Evolutionary conservation across 2,113 vertebrate genomes (phyloP), one percentile per base, ranked within the genome.

Genomic region (Alexandromys fortis): DNA sequence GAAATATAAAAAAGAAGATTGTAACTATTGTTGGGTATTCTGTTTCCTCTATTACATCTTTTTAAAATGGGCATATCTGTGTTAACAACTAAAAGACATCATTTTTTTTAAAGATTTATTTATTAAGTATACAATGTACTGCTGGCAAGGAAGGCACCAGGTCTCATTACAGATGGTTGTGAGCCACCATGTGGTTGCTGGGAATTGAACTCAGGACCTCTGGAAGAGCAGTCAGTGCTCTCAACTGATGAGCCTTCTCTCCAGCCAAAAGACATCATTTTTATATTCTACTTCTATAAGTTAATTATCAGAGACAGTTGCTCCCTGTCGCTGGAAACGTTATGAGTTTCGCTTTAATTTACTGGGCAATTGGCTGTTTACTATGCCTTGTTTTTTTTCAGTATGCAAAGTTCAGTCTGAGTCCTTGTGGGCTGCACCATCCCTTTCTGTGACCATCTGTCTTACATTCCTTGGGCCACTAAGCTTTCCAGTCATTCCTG

Each of bases 1-100:
- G 89, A 94, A 94, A 35, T 78, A 70, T 52, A 58, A 63, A 83
- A 82, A 90, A 92, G 79, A 30, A 96, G 92, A 88, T 78, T 67
- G 96, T 12, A 42, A 52, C 72, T 42, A 83, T 58, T 77, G 12
- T 21, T n/a, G 67, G 38, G 28, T 92, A 13, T 35, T 76, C 14
- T 52, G 52, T 86, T 91, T 75, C 70, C 73, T 85, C 30, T 4
- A 86, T 78, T 79, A 55, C 7, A n/a, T 82, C 42, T 90, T 92
- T 83, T 92, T 79, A 78, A 95, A 95, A 72, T 58, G 21, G 12
- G 11, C 47, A 33, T 89, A 19, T 81, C 16, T 89, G 5, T 81
- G 17, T 55, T 79, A 77, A 77, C 67, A 72, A 26, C 42, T 91
- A 42, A 49, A 42, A 21, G n/a, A 19, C 30, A 47, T 35, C 21